Conservation (phyloP, 2,797 vertebrate species). For the Phataginus tetradactyla region DNA sequence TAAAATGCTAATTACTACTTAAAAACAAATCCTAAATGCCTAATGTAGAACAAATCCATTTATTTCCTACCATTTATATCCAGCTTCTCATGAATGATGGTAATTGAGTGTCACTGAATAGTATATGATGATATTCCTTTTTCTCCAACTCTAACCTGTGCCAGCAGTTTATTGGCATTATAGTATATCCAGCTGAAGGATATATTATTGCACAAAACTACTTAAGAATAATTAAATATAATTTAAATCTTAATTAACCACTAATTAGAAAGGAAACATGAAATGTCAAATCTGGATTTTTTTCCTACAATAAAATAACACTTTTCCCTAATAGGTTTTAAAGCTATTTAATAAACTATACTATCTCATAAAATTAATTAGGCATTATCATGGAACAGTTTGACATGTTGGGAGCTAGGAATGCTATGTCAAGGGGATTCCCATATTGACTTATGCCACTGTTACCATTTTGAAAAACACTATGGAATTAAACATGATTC, state of each 20-base stretch:
- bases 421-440: neutral
- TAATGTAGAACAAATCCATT: neutral
- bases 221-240: neutral
- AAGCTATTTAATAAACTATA: slow-evolving; percentile 56
- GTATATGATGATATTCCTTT: neutral
- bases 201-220: neutral
- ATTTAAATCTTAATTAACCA: slow-evolving; percentile 49
- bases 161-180: neutral
- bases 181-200: neutral
- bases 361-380: slow-evolving; percentile 17
- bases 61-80: neutral
- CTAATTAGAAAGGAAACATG: slow-evolving; percentile 59
- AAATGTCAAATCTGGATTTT: neutral
- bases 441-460: neutral
- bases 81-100: slow-evolving; percentile 29
- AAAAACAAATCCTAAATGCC: slow-evolving; percentile 7
- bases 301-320: neutral
- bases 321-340: slow-evolving; percentile 14
- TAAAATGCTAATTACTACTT: neutral
- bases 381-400: neutral
- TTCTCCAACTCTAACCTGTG: neutral
- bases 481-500: neutral
- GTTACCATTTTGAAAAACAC: slow-evolving; percentile 33
- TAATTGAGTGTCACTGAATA: neutral
- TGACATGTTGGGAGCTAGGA: neutral